Base-by-base conservation (phyloP, 2,113 vertebrate genomes). In the Mionectes macconnelli region DNA sequence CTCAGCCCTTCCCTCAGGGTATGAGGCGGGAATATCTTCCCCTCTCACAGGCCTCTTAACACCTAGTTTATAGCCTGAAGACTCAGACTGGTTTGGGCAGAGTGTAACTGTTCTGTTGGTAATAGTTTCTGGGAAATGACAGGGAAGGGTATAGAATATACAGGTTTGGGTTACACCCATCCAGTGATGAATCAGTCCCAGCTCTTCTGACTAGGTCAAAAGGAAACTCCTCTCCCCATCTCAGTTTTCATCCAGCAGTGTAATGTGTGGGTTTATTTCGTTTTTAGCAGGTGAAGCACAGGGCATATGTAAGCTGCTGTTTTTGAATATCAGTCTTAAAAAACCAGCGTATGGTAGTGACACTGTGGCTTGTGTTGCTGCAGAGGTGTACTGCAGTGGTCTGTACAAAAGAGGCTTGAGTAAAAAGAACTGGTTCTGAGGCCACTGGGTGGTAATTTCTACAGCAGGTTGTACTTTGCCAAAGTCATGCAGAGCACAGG, bases 331-430 rank as follows among this genome's bases (percentile, higher is more conserved):
- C 40, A 30, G 44, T 33, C 55, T 64, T 17, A 8, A 11, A 72
- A 55, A 66, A 15, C 24, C 37, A 16, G 39, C 0, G 1, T 28
- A 3, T 2, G 4, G 27, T 14, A n/a, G 49, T 9, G 4, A 23
- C 31, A 10, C 7, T 1, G 39, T 21, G 76, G 19, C 35, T 50
- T 53, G 33, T 49, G 39, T 5, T 80, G 40, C 63, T 86, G 53
- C 19, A 72, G 47, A 68, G 42, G 25, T 40, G 52, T 20, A 3
- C 77, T 63, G 27, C 39, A 45, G 20, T 13, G 19, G 10, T 42
- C 37, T 81, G 30, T 66, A 27, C 30, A 24, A 15, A 53, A 72
- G 40, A 18, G 12, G 9, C 23, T 91, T 24, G 35, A 83, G 63
- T 39, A 35, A 60, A 30, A 59, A 0, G 4, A 73, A 55, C 44